Conservation (phyloP, 2,113 vertebrate species). For the Psammodynastes pulverulentus region DNA sequence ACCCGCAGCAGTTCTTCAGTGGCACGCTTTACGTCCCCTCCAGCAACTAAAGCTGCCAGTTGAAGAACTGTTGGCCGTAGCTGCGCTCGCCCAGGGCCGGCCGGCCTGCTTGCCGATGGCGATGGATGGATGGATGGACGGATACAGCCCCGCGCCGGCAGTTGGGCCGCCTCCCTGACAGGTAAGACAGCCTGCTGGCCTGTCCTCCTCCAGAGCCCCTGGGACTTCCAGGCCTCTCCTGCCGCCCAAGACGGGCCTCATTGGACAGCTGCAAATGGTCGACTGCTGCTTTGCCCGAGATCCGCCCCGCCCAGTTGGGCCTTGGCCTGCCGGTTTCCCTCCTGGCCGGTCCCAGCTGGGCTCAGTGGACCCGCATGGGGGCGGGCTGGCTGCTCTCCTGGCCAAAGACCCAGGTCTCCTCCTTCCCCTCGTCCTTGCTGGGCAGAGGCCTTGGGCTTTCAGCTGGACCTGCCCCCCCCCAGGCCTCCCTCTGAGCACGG, state of each 20-base stretch:
- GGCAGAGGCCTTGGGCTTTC: background rate
- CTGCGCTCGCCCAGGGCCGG: conserved; percentile 28
- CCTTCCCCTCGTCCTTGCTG: background rate
- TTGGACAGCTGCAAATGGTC: background rate
- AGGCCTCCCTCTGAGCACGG: background rate
- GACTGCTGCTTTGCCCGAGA: background rate
- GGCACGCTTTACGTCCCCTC: conserved; percentile 99
- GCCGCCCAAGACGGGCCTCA: background rate
- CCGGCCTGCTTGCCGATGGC: accelerated
- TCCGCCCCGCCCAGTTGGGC: background rate
- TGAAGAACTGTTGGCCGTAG: conserved; percentile 99
- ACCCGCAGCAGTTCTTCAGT: conserved; percentile 99
- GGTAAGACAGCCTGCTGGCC: background rate
- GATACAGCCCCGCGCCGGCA: background rate
- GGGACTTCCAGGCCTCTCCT: background rate
- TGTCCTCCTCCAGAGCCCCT: background rate
- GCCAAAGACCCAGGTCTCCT: background rate
- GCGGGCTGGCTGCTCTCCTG: background rate
- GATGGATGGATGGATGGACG: background rate
- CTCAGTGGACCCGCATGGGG: background rate
- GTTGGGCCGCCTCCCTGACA: background rate
- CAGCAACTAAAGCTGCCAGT: conserved; percentile 99
- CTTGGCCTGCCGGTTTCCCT: background rate
- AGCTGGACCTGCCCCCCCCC: background rate
- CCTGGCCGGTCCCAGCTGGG: background rate